Percentiles rank a stretch among this genome's conserved stretches.
phyloP scores from a whole-genome alignment of 2,797 vertebrate genomes.

The Gymnocypris eckloni region DNA sequence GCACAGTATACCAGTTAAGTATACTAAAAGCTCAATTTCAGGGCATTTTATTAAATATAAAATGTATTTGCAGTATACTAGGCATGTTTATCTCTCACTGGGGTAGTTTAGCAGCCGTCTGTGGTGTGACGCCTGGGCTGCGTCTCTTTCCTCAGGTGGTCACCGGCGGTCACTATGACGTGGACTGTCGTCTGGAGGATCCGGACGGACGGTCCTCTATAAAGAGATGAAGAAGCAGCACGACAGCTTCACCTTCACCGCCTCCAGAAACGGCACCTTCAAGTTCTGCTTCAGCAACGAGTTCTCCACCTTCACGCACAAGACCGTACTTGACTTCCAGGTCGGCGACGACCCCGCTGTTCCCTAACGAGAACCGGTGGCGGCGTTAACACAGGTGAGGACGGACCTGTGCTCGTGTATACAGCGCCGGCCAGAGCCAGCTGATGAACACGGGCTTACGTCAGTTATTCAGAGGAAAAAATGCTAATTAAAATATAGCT shows the following conservation, averaged over 20 bases:
- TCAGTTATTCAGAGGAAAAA: too few relatives aligned
- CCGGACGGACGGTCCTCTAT: constrained; percentile 89
- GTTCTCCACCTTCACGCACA: constrained; percentile 99
- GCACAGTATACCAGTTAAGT: too few relatives aligned
- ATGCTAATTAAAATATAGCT: too few relatives aligned
- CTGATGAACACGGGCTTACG: too few relatives aligned
- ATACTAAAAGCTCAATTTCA: too few relatives aligned
- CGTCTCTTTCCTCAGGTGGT: constrained; percentile 83
- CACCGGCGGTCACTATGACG: constrained; percentile 97
- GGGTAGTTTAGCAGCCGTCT: too few relatives aligned
- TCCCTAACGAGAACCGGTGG: constrained; percentile 97
- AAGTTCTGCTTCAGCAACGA: constrained; percentile 99
- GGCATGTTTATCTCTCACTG: too few relatives aligned
- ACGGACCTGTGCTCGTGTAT: too few relatives aligned
- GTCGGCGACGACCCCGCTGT: constrained; percentile 97
- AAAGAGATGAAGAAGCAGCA: constrained; percentile 99
- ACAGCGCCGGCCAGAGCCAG: too few relatives aligned
- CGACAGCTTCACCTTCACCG: constrained; percentile 97
- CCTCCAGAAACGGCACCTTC: constrained; percentile 91
- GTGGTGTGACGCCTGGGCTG: too few relatives aligned
- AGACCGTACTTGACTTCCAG: constrained; percentile 99
- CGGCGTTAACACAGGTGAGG: constrained; percentile 94
- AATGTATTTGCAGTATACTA: too few relatives aligned
- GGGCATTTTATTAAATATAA: too few relatives aligned
- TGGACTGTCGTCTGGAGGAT: constrained; percentile 96